Base-by-base conservation (phyloP, 1,140 invertebrate genomes). In the Pseudomyrmex cubaensis region DNA sequence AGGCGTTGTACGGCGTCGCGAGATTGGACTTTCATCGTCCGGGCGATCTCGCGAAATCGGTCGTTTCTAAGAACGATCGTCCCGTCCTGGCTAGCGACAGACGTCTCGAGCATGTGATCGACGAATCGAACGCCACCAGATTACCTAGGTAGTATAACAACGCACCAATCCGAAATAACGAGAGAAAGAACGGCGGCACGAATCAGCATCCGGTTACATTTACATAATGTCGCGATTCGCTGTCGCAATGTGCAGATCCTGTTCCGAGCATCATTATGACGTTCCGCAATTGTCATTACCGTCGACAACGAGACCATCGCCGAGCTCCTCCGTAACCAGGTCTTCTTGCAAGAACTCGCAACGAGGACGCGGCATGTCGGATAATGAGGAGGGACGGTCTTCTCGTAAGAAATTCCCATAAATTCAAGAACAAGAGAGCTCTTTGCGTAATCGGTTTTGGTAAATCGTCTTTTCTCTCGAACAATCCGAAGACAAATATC, bases 191-290 rank as follows among this genome's bases (percentile, higher is more conserved):
- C 48, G 35, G 12, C 20, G 35, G 2, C 12, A 46, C 12, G 61
- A 22, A 54, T 82, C 57, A 63, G n/a, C 12, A 52, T 69, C 46
- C 57, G 54, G 50, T 93, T 63, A 56, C 77, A 89, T 70, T 52
- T 70, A 57, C 54, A 80, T 61, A 94, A 87, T 95, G 94, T 15
- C 94, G 94, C 56, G 95, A 95, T 50, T 96, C 97, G 91, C 97
- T 97, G 92, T 96, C 97, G 91, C 70, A 57, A 80, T 87, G 52
- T 56, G 48, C 57, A 93, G 95, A 87, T 96, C 95, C 12, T 95
- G 95, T 54, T 96, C 96, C 44, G 97, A 98, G 92, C 97, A 98
- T 92, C 97, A 98, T 92, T 98, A 98, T 93, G 97, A 98, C 92
- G 97, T 98, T 8, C 97, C 97, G 1, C 97, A 98, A 94, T 94